phyloP scores from a whole-genome alignment of 2,797 vertebrate genomes.

The Poeciliopsis turneri region DNA sequence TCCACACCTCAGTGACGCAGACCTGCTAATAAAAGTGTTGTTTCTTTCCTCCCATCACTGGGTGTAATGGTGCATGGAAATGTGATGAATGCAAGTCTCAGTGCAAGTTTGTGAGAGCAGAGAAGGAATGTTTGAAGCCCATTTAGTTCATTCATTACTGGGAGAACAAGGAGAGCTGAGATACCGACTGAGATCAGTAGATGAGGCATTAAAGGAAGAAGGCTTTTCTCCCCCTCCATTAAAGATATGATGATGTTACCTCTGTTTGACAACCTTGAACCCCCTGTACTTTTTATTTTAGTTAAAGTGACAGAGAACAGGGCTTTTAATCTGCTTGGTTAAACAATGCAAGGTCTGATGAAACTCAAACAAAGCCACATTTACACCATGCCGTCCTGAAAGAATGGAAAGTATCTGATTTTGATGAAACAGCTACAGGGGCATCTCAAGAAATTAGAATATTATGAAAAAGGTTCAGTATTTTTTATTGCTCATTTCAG shows the following conservation, averaged over 20 bases:
- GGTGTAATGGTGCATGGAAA: conserved; percentile 78
- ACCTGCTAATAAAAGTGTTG: conserved; percentile 78
- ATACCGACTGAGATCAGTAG: conserved; percentile 64
- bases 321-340: conserved; percentile 25
- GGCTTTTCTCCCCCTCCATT: conserved; percentile 58
- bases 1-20: conserved; percentile 74
- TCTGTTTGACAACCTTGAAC: conserved; percentile 55
- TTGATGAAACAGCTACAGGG: conserved; percentile 1
- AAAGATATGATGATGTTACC: conserved; percentile 56
- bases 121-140: conserved; percentile 66
- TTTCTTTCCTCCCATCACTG: conserved; percentile 76
- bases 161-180: conserved; percentile 53
- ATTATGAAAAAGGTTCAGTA: background rate
- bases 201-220: conserved; percentile 57
- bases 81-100: conserved; percentile 75
- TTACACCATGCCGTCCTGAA: conserved; percentile 7
- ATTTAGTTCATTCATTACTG: conserved; percentile 69
- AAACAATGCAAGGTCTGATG: conserved; percentile 16
- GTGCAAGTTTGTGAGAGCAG: conserved; percentile 64
- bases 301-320: conserved; percentile 15
- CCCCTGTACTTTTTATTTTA: conserved; percentile 38
- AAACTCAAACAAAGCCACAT: conserved; percentile 43
- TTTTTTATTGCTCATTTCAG: background rate
- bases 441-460: background rate
- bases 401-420: conserved; percentile 9